Conservation (phyloP, 2,888 invertebrate species). For the Ectemnius continuus region DNA sequence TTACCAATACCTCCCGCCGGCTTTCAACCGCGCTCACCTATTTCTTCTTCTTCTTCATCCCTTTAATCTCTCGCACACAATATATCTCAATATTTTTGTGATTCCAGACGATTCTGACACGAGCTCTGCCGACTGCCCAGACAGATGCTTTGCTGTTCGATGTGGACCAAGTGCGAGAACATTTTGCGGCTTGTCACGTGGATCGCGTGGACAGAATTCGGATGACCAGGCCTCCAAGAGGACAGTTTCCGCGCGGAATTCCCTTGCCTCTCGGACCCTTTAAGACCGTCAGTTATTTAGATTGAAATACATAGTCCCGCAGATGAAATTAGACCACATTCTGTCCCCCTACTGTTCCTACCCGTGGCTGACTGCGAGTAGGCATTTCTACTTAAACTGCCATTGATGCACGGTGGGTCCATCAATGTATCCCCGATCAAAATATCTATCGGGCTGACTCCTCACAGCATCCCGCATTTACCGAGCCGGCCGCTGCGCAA, state of each 20-base stretch:
- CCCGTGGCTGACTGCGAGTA: too few species aligned
- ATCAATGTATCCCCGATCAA: too few species aligned
- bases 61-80: neutral
- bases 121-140: neutral
- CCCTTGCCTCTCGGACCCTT: neutral
- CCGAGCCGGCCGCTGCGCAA: neutral
- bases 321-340: too few species aligned
- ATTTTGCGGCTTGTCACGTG: slow-evolving; percentile 3
- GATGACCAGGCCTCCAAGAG: neutral
- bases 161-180: neutral
- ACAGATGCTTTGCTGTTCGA: neutral
- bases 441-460: too few species aligned
- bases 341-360: too few species aligned
- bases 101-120: too few species aligned
- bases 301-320: neutral
- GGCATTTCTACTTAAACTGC: too few species aligned
- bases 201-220: slow-evolving; percentile 2
- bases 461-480: too few species aligned
- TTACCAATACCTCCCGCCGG: neutral
- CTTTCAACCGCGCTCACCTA: neutral
- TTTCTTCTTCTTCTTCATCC: slow-evolving; percentile 6
- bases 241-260: neutral
- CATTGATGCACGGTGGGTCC: too few species aligned
- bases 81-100: too few species aligned
- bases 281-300: slow-evolving; percentile 1